A percentile compares a stretch with the other conserved stretches of the same genome.
Conservation (phyloP, 2,888 invertebrate genomes). For the Watsonalla cultraria region DNA sequence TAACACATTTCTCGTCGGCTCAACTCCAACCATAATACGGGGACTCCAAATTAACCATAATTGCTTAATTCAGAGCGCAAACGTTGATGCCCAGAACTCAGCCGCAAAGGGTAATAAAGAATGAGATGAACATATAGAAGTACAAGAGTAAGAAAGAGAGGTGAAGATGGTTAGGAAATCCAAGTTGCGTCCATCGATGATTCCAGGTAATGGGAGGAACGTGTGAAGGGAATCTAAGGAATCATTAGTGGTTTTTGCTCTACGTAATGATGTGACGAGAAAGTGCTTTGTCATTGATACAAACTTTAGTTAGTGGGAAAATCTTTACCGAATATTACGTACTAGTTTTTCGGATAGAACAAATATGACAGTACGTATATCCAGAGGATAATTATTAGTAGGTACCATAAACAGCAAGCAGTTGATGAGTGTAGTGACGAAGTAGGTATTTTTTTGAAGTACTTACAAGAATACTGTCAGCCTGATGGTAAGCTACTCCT, state of each 20-base stretch:
- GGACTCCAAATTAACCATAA: conserved; percentile 77
- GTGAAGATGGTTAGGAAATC: conserved; percentile 18
- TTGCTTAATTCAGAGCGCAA: conserved; percentile 75
- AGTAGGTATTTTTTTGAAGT: no score
- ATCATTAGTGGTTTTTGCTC: conserved; percentile 63
- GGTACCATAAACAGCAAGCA: no score
- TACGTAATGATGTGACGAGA: conserved; percentile 41
- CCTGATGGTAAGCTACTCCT: no score
- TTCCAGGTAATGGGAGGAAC: conserved; percentile 66
- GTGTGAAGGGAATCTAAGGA: conserved; percentile 64
- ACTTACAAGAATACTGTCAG: no score
- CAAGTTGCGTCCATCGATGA: conserved; percentile 32
- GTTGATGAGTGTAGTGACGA: no score
- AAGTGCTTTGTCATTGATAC: conserved; percentile 34
- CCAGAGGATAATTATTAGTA: no score
- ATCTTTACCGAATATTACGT: background rate
- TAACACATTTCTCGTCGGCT: conserved; percentile 71
- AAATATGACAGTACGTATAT: no score
- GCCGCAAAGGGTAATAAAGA: conserved; percentile 46
- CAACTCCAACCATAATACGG: conserved; percentile 64
- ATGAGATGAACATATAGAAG: conserved; percentile 30
- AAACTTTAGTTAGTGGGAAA: background rate
- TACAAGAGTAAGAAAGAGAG: conserved; percentile 35
- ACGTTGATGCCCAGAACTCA: conserved; percentile 58
- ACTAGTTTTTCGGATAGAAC: no score